Evolutionary conservation across 2,113 vertebrate species (phyloP), one percentile per base, ranked within the genome.

Genomic region (Orycteropus afer): DNA sequence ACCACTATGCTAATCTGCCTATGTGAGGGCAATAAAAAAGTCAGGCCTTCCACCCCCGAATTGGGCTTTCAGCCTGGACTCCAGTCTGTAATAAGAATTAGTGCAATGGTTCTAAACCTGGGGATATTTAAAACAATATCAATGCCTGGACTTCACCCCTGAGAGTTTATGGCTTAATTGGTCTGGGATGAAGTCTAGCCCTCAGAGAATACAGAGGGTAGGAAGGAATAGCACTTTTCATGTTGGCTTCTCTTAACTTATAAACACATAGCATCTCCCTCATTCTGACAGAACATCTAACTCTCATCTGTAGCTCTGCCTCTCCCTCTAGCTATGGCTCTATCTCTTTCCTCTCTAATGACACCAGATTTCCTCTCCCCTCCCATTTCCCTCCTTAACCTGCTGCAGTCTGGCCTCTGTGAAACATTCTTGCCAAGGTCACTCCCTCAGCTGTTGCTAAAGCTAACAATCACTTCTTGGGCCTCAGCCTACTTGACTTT

Each of bases 291-390:
- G 51, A n/a, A 67, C 40, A 82, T 47, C 53, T 78, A 34, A 49
- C n/a, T 78, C 20, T 59, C 22, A 63, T 71, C 74, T 2, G 3
- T 57, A 78, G 4, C 45, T 86, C 63, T 80, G 79, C 71, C 55
- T 86, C 23, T 40, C 37, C 73, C 63, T 94, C 83, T n/a, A 73
- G 29, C 69, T 67, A 25, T 14, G 22, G 47, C 88, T 76, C 59
- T 93, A 9, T 73, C 71, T 89, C 80, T 82, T 95, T 94, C 93
- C 86, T 96, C 61, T 95, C 45, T 79, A 91, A 85, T 61, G 51
- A 65, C 51, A 94, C 69, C 91, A 95, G 89, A 93, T 55, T 94
- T 91, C 86, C 91, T 27, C 11, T 91, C 34, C 63, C 17, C 51
- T 86, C 51, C 86, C 67, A 40, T 86, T 94, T 89, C 83, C 83